Conservation (phyloP, 2,113 vertebrate species). For the Peromyscus polionotus region DNA sequence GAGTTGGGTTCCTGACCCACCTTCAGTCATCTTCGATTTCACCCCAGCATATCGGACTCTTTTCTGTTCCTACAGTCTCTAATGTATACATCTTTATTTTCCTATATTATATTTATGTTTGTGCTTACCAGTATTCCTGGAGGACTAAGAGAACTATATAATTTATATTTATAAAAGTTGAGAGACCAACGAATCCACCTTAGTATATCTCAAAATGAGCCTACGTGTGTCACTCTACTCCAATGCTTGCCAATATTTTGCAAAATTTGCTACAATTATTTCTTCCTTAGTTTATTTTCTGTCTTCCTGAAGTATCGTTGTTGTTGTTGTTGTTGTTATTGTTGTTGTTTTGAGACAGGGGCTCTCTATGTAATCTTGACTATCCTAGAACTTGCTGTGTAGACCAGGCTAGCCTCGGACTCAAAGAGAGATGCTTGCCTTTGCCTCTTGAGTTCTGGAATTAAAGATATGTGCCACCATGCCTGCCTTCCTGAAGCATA, state of each 20-base stretch:
- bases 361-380: background rate
- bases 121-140: background rate
- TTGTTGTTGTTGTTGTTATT: too few relatives aligned
- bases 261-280: constrained; percentile 1
- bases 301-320: background rate
- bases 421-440: background rate
- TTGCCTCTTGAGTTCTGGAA: background rate
- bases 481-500: constrained; percentile 1
- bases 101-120: background rate
- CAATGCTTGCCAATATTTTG: background rate
- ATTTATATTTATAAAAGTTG: constrained; percentile 25
- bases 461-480: background rate
- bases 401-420: background rate
- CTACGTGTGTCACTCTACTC: background rate
- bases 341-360: background rate
- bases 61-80: background rate
- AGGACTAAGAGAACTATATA: constrained; percentile 2
- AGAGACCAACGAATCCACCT: background rate
- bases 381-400: background rate
- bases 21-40: background rate
- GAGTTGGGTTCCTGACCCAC: background rate
- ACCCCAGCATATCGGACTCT: background rate
- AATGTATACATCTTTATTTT: background rate
- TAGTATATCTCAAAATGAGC: background rate
- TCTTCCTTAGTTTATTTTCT: constrained; percentile 17